A percentile compares a stretch with the other conserved stretches of the same genome.
These are phyloP conservation scores for Dolichomitus sp. DNA, from an alignment of 2,888 invertebrate species.

Conservation along the genomic window DNA sequence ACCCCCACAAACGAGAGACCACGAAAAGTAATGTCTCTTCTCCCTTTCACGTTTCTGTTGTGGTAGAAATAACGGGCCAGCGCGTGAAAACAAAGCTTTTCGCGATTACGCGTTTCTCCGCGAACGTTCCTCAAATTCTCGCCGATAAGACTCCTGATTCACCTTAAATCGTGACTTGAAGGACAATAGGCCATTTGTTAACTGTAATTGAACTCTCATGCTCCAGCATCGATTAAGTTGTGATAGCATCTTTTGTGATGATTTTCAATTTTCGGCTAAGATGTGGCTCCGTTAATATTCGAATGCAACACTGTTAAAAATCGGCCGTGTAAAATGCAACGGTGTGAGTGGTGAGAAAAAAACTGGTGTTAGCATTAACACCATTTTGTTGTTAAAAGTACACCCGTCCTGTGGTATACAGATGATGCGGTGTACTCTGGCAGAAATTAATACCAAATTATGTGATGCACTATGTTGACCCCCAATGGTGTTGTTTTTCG, in stretches of 20 bases:
- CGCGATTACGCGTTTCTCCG: conserved; percentile 36
- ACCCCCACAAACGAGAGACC: conserved; percentile 63
- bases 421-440: too few relatives aligned
- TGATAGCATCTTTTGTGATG: background rate
- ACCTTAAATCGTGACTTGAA: conserved; percentile 1
- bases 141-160: conserved; percentile 53
- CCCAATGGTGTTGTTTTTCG: too few relatives aligned
- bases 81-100: conserved; percentile 55
- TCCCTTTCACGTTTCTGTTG: conserved; percentile 38
- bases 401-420: too few relatives aligned
- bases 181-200: background rate
- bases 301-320: too few relatives aligned
- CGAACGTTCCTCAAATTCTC: conserved; percentile 65
- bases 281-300: too few relatives aligned
- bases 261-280: too few relatives aligned
- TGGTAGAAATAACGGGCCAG: conserved; percentile 38
- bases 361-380: too few relatives aligned
- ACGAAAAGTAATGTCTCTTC: conserved; percentile 71
- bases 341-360: too few relatives aligned
- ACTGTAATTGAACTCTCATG: background rate
- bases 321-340: too few relatives aligned
- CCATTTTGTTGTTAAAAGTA: too few relatives aligned
- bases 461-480: too few relatives aligned
- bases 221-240: background rate
- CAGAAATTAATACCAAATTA: too few relatives aligned